Percentiles rank a stretch among this genome's conserved stretches.
These are phyloP conservation scores for Scelioninae gen. 1 DNA, from an alignment of 2,888 invertebrate species.

Conservation along the genomic window DNA sequence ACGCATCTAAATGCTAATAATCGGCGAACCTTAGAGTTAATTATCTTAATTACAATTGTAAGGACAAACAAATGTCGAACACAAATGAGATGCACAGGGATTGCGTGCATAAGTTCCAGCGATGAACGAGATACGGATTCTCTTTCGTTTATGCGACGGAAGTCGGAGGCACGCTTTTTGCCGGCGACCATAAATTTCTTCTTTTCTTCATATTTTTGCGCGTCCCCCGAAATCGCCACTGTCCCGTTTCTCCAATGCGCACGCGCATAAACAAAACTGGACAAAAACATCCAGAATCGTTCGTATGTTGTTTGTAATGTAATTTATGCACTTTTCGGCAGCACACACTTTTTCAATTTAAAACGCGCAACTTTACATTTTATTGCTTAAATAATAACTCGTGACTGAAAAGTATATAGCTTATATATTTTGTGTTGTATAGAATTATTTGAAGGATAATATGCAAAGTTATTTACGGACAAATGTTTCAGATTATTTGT, in stretches of 20 bases:
- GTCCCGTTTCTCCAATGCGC: conserved; percentile 7
- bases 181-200: conserved; percentile 76
- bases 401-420: conserved; percentile 33
- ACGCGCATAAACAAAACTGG: conserved; percentile 19
- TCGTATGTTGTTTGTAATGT: conserved; percentile 25
- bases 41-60: conserved; percentile 63
- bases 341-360: conserved; percentile 55
- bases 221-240: conserved; percentile 55
- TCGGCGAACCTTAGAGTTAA: conserved; percentile 74
- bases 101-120: conserved; percentile 55
- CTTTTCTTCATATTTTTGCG: conserved; percentile 62
- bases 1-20: conserved; percentile 79
- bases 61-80: conserved; percentile 54
- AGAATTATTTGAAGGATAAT: background rate
- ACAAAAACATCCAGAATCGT: background rate
- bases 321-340: conserved; percentile 67
- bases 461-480: background rate
- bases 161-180: conserved; percentile 79
- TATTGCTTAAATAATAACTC: conserved; percentile 61
- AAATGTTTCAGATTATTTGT: background rate
- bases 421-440: conserved; percentile 25
- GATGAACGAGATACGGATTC: conserved; percentile 52
- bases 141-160: conserved; percentile 71
- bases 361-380: conserved; percentile 43
- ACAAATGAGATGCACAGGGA: conserved; percentile 59